Base-by-base conservation (phyloP, 35 echinoderm and acorn worm species). In the Apostichopus californicus region DNA sequence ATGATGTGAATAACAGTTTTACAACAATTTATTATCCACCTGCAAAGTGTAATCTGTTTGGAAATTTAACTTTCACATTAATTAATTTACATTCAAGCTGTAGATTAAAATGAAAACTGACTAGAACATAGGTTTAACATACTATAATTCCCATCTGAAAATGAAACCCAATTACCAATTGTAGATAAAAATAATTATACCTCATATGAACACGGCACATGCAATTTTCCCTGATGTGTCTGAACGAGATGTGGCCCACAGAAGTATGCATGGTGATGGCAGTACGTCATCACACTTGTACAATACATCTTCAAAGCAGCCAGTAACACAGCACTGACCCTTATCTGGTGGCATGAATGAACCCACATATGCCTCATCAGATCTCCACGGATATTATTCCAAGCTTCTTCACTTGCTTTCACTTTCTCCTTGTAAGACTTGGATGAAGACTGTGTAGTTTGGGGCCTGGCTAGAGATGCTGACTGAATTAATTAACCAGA, bases 181-280 rank as follows among this genome's bases (percentile, higher is more conserved):
- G 28, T 34, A 34, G 28, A 34, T 34, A 0, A 34, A 34, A 34
- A 34, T 34, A 34, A 34, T 34, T 12, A 24, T 80, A 80, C 23
- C 23, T 23, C 24, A 80, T 34, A 80, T 25, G 17, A 20, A 22
- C 23, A 26, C 26, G 78, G 78, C 9, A 80, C 15, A 80, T 80
- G 78, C 78, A 80, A 26, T 24, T 23, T 80, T 28, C 78, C 0
- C 10, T 80, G 24, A 23, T 80, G 78, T 6, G 18, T 80, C 78
- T 80, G n/a, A 12, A 80, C 17, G 34, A 80, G 78, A 80, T 80
- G 9, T 80, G 78, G 24, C 78, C 9, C 12, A 10, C 78, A 80
- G 9, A 80, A 80, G 78, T 80, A 80, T n/a, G 78, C 78, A 24
- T 80, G 78, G 26, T 80, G 78, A 80, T 25, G 5, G 78, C 78